Evolutionary conservation across 2,888 invertebrate species (phyloP).

Genomic region (Eupithecia subumbrata): DNA sequence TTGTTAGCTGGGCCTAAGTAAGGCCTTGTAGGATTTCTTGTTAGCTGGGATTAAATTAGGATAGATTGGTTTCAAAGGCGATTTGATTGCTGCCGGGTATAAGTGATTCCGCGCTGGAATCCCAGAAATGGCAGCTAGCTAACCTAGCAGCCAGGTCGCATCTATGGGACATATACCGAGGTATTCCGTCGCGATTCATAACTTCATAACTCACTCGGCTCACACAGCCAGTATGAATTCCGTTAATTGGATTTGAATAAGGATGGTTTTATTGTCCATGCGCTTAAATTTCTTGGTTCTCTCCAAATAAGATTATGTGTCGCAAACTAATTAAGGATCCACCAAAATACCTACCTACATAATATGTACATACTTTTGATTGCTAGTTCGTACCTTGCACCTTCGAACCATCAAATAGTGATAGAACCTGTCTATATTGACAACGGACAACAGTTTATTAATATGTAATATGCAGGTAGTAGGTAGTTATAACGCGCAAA

Average conservation of each 20-base stretch:
- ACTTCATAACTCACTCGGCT: constrained; percentile 18
- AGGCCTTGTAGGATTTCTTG: no score
- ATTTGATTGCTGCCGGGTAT: constrained; percentile 30
- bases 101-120: constrained; percentile 42
- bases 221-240: constrained; percentile 10
- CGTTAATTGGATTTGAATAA: constrained; percentile 20
- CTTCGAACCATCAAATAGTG: no score
- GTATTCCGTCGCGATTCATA: constrained; percentile 15
- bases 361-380: neutral
- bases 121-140: constrained; percentile 24
- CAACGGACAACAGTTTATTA: no score
- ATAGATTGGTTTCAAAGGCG: constrained; percentile 6
- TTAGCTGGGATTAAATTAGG: neutral
- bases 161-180: constrained; percentile 20
- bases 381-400: neutral
- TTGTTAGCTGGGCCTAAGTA: neutral
- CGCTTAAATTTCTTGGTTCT: neutral
- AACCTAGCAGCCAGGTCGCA: constrained; percentile 16
- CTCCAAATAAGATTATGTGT: neutral
- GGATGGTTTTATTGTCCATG: neutral
- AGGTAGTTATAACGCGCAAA: no score
- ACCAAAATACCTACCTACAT: neutral
- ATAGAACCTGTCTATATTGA: no score
- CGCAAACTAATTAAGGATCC: neutral
- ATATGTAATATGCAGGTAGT: no score